Base-by-base conservation (phyloP, 2,888 invertebrate genomes). In the Oscheius sp. region DNA sequence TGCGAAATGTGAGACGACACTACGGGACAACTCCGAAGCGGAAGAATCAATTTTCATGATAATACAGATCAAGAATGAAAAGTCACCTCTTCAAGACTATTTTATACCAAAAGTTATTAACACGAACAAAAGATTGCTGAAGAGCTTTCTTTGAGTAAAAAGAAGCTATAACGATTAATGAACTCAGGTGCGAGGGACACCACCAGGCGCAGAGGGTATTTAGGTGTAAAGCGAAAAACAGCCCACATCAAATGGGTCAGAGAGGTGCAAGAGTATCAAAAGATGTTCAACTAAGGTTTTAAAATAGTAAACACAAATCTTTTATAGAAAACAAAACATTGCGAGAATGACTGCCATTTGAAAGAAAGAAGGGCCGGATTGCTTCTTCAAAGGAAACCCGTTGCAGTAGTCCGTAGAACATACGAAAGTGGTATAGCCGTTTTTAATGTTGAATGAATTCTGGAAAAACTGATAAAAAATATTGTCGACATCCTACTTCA, bases 171-270 rank as follows among this genome's bases (percentile, higher is more conserved):
- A 68, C 53, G 68, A 68, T 68, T 68, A 55, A 68, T 68, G 68
- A 53, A 55, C 68, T 68, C 55, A 68, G 68, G 68, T 68, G 55
- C 35, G 68, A 37, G n/a, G 50, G 65, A 55, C 68, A 53, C 68
- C 33, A 50, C 7, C 53, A 35, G 55, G 37, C 37, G 33, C 35
- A 29, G 29, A 42, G 63, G 42, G 48, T n/a, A 58, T 58, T 58
- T 58, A 63, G 63, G 63, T 68, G 68, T 68, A 68, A 68, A 55
- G 68, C 68, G 68, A 68, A 68, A 68, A 68, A 68, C 68, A 68
- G 68, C 68, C 68, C 55, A 68, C 68, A 68, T 55, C 55, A 35
- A 68, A 55, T 33, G 63, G 50, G 21, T 48, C 63, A 48, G 29
- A 5, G 42, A 7, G 63, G n/a, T 63, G 50, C 63, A 63, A 42